Conservation (phyloP, 2,797 vertebrate genomes). For the Urocyon cinereoargenteus region DNA sequence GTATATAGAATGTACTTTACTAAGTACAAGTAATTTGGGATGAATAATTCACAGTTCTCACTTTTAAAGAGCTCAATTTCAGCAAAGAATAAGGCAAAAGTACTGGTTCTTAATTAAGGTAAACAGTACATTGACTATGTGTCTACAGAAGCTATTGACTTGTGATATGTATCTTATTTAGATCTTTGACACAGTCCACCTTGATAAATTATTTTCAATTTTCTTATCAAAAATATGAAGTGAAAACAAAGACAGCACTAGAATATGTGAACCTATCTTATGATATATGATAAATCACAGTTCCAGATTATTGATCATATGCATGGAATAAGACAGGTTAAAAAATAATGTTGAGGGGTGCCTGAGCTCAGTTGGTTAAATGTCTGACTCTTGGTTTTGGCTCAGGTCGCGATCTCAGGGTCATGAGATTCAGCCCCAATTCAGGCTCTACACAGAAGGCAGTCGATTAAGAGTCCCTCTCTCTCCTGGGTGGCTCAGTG, state of each 20-base stretch:
- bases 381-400: not conserved
- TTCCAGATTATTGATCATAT: not conserved
- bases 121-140: not conserved
- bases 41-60: not conserved
- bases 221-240: constrained; percentile 57
- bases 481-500: not conserved
- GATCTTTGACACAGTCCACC: constrained; percentile 14
- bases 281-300: not conserved
- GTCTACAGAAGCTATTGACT: not conserved
- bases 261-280: not conserved
- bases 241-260: constrained; percentile 29
- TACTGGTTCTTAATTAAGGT: not conserved
- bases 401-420: not conserved
- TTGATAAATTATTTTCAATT: constrained; percentile 56
- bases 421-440: not conserved
- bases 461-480: not conserved
- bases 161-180: not conserved
- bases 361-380: not conserved
- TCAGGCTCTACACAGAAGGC: not conserved
- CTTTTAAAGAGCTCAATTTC: not conserved
- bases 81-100: not conserved
- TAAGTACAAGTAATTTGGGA: not conserved
- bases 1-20: not conserved
- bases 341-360: not conserved
- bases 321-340: not conserved